phyloP scores from a whole-genome alignment of 2,113 vertebrate genomes.

The Bubo blakistoni region DNA sequence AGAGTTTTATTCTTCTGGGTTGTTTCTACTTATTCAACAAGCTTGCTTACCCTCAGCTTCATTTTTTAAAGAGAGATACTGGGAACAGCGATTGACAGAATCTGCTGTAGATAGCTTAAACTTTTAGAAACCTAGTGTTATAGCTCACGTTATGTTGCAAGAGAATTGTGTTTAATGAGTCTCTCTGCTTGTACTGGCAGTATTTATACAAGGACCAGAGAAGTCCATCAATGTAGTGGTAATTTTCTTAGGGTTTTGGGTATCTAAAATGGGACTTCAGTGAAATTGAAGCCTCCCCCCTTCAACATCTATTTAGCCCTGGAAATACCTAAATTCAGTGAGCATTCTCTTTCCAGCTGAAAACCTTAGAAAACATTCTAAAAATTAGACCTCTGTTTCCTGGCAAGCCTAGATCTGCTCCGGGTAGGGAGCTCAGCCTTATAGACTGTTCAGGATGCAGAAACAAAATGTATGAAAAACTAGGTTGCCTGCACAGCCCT shows the following conservation, averaged over 20 bases:
- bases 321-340: not conserved
- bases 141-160: not conserved
- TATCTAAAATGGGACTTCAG: not conserved
- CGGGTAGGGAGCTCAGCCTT: not conserved
- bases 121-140: not conserved
- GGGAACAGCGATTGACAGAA: not conserved
- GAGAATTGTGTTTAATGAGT: not conserved
- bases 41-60: not conserved
- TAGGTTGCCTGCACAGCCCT: not conserved
- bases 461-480: not conserved
- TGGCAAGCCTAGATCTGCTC: not conserved
- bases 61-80: not conserved
- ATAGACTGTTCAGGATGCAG: not conserved
- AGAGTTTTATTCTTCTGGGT: not conserved
- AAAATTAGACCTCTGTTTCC: not conserved
- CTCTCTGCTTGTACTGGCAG: not conserved
- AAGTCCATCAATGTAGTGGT: not conserved
- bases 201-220: not conserved
- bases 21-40: not conserved
- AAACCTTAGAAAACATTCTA: not conserved
- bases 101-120: not conserved
- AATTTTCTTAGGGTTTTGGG: not conserved
- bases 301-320: not conserved
- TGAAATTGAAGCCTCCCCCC: not conserved
- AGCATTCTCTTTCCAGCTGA: not conserved